Evolutionary conservation across 2,113 vertebrate genomes (phyloP).

Genomic region (Albula goreensis): DNA sequence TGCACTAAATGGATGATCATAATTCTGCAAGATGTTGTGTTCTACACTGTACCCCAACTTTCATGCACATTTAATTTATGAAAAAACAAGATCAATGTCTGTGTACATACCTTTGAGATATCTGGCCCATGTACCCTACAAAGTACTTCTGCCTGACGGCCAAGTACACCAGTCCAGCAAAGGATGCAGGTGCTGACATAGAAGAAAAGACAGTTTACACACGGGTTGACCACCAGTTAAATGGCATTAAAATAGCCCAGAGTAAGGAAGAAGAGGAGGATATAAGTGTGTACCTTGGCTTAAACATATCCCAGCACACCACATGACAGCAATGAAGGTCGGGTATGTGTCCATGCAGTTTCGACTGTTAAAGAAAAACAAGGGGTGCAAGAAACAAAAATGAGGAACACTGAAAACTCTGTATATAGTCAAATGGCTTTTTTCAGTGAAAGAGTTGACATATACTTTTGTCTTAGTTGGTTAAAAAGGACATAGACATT

Average conservation of each 20-base stretch:
- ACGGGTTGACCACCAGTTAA: not conserved
- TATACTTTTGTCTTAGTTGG: too few species aligned
- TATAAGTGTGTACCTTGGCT: slow-evolving; percentile 81
- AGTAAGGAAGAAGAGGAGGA: too few species aligned
- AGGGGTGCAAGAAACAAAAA: not conserved
- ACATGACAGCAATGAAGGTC: slow-evolving; percentile 87
- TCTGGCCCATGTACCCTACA: slow-evolving; percentile 89
- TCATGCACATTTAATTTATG: not conserved
- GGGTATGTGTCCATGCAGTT: slow-evolving; percentile 90
- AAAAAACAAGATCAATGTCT: not conserved
- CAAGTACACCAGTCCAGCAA: slow-evolving; percentile 89
- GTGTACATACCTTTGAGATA: slow-evolving; percentile 81
- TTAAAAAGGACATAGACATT: too few species aligned
- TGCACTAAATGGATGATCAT: not conserved
- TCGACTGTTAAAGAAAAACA: slow-evolving; percentile 67
- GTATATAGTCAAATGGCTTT: too few species aligned
- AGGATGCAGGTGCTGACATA: slow-evolving; percentile 81
- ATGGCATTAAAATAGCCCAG: too few species aligned
- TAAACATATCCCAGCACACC: slow-evolving; percentile 89
- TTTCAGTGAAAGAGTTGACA: too few species aligned
- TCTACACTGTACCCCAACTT: not conserved
- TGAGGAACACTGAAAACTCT: not conserved
- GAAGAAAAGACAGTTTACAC: not conserved
- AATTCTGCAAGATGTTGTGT: not conserved
- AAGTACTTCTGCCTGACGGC: slow-evolving; percentile 94